Percentiles rank a stretch among this genome's conserved stretches.
Evolutionary conservation across 1,140 invertebrate genomes (phyloP).

Genomic region (Bombus superbus): DNA sequence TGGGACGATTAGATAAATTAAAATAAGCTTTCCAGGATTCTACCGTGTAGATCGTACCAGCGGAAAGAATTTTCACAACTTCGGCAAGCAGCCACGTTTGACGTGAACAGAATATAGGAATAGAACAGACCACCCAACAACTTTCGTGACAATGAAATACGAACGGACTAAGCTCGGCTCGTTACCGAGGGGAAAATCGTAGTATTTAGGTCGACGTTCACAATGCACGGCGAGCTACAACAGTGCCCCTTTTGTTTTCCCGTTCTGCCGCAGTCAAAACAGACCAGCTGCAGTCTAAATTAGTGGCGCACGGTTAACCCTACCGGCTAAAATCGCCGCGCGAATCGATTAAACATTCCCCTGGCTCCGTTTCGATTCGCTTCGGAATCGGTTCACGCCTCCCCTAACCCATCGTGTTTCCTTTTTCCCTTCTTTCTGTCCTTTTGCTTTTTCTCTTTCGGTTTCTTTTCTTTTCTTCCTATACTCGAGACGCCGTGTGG

Average conservation of each 20-base stretch:
- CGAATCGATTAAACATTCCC: slow-evolving; percentile 23
- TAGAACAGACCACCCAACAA: slow-evolving; percentile 33
- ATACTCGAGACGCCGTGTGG: no score
- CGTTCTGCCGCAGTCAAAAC: slow-evolving; percentile 36
- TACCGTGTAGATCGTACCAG: background rate
- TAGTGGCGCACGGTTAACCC: slow-evolving; percentile 12
- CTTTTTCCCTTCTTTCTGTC: no score
- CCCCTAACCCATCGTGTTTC: background rate
- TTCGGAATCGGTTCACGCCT: background rate
- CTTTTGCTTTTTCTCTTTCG: no score
- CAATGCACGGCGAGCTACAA: slow-evolving; percentile 24
- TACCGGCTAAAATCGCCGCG: slow-evolving; percentile 5
- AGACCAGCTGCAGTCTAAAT: slow-evolving; percentile 38
- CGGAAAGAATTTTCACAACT: background rate
- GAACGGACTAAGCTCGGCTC: slow-evolving; percentile 26
- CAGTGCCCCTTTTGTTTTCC: slow-evolving; percentile 37
- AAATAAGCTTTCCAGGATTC: background rate
- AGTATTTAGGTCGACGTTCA: slow-evolving; percentile 44
- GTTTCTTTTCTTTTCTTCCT: background rate
- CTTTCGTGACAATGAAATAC: slow-evolving; percentile 30
- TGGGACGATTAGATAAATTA: background rate
- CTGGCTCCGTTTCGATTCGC: background rate
- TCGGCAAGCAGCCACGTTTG: background rate
- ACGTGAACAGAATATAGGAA: slow-evolving; percentile 5
- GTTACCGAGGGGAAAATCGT: slow-evolving; percentile 29